These are phyloP conservation scores for Drosophila littoralis DNA, from an alignment of 1,140 invertebrate species.

Conservation along the genomic window DNA sequence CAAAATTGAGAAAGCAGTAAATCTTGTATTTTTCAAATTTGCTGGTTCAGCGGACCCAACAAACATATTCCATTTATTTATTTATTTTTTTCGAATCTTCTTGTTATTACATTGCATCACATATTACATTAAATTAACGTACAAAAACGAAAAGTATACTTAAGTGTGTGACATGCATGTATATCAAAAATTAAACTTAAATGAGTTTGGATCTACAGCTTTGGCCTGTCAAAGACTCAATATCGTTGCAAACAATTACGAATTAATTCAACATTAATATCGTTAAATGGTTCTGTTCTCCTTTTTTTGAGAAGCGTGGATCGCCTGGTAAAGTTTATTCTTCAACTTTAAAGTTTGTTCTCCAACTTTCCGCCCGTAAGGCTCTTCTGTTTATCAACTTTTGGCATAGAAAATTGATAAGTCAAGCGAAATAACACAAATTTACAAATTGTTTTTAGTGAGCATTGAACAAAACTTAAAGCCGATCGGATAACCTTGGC, in stretches of 20 bases:
- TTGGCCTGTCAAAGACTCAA: conserved; percentile 6
- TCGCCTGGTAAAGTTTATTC: too few relatives aligned
- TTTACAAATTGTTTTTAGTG: too few relatives aligned
- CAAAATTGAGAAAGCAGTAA: background rate
- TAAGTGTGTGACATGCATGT: background rate
- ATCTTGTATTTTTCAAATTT: background rate
- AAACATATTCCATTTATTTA: background rate
- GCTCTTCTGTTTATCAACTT: too few relatives aligned
- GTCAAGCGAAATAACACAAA: too few relatives aligned
- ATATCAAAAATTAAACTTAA: conserved; percentile 6
- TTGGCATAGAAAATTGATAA: too few relatives aligned
- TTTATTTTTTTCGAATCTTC: background rate
- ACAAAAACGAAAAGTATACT: conserved; percentile 1
- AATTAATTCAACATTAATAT: background rate
- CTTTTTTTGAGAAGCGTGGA: too few relatives aligned
- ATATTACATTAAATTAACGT: background rate
- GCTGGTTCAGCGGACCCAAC: background rate
- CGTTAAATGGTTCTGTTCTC: background rate
- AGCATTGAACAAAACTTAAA: too few relatives aligned
- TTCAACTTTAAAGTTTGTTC: too few relatives aligned
- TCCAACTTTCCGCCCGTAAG: too few relatives aligned
- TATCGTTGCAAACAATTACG: conserved; percentile 6
- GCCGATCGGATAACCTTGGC: too few relatives aligned
- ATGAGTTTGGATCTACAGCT: background rate
- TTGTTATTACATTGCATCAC: too few relatives aligned